Evolutionary conservation across 1,140 invertebrate species (phyloP).

Genomic region (Homarus americanus): DNA sequence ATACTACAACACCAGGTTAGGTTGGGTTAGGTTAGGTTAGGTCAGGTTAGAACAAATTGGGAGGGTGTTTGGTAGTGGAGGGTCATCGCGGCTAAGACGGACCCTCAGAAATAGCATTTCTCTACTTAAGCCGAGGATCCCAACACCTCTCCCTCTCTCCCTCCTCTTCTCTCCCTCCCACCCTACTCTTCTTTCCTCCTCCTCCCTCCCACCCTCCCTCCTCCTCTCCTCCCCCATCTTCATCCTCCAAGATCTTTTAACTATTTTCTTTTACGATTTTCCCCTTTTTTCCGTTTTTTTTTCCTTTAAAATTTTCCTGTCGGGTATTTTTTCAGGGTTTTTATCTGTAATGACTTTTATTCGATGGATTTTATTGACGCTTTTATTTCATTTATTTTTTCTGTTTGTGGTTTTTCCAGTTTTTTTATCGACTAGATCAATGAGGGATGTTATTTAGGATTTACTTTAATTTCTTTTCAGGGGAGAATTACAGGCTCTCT

Average conservation of each 20-base stretch:
- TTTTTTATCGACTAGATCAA: no score
- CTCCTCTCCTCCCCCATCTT: not conserved
- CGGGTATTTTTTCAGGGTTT: not conserved
- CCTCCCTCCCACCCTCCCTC: not conserved
- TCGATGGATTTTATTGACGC: not conserved
- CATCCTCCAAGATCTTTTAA: not conserved
- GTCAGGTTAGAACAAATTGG: no score
- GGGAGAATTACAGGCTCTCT: no score
- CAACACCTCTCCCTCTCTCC: not conserved
- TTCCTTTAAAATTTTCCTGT: not conserved
- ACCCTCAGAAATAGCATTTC: no score
- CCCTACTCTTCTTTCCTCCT: not conserved
- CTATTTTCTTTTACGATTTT: not conserved
- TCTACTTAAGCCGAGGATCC: no score
- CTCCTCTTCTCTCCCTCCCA: not conserved
- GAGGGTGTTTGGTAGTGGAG: no score
- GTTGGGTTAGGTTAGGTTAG: no score
- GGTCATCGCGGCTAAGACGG: no score
- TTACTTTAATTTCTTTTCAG: no score
- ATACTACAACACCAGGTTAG: no score
- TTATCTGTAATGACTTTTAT: not conserved
- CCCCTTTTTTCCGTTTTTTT: not conserved
- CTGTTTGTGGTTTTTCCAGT: not conserved
- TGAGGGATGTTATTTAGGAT: no score
- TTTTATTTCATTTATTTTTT: not conserved